phyloP scores from a whole-genome alignment of 2,888 invertebrate species.

The Drosophila lutescens region DNA sequence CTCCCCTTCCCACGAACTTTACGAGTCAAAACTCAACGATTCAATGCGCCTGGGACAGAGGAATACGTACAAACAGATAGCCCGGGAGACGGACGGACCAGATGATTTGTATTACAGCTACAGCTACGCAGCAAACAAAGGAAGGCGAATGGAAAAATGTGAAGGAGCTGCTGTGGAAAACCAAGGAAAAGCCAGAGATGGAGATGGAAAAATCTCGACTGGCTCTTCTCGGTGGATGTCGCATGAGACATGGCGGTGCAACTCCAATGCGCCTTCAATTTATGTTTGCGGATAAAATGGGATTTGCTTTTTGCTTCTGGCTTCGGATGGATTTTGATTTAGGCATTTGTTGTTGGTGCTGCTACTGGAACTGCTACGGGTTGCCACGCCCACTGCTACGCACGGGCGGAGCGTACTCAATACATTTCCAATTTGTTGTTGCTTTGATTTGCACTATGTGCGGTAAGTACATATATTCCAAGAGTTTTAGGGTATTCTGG shows the following conservation, averaged over 20 bases:
- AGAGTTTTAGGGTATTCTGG: slow-evolving; percentile 1
- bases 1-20: slow-evolving; percentile 42
- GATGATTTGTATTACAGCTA: slow-evolving; percentile 78
- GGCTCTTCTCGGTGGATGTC: slow-evolving; percentile 38
- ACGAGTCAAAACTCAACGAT: slow-evolving; percentile 67
- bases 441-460: slow-evolving; percentile 72
- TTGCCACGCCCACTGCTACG: slow-evolving; percentile 37
- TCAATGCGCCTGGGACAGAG: slow-evolving; percentile 56
- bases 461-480: slow-evolving; percentile 3
- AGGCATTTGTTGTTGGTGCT: slow-evolving; percentile 56
- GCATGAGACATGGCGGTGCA: slow-evolving; percentile 59
- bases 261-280: slow-evolving; percentile 75
- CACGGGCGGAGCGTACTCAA: slow-evolving; percentile 51
- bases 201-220: slow-evolving; percentile 14
- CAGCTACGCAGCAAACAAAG: slow-evolving; percentile 61
- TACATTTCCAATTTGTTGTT: slow-evolving; percentile 75
- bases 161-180: slow-evolving; percentile 19
- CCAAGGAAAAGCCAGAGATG: slow-evolving; percentile 11
- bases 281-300: slow-evolving; percentile 80
- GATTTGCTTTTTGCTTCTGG: slow-evolving; percentile 68
- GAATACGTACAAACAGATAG: slow-evolving; percentile 38
- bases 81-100: slow-evolving; percentile 31
- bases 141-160: slow-evolving; percentile 28
- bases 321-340: slow-evolving; percentile 61
- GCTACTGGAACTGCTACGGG: background rate